A percentile compares a stretch with the other conserved stretches of the same genome.
Conservation (phyloP, 2,888 invertebrate species). For the Artemia sinica region DNA sequence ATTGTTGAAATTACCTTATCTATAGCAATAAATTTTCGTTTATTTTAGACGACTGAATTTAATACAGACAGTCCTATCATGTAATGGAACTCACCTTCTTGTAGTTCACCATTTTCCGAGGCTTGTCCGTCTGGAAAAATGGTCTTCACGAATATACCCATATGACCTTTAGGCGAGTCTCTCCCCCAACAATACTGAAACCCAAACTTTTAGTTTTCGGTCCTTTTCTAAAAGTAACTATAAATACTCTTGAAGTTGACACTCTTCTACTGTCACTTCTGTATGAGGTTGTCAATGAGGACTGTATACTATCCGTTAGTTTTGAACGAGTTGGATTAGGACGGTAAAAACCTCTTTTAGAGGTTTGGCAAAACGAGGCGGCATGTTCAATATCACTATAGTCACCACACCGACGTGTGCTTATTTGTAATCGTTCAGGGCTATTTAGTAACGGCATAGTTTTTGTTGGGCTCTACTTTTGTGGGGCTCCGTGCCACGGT, state of each 20-base stretch:
- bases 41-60: too few relatives aligned
- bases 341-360: background rate
- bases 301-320: background rate
- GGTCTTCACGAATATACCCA: conserved; percentile 76
- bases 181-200: conserved; percentile 73
- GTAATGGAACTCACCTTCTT: conserved; percentile 47
- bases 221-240: conserved; percentile 53
- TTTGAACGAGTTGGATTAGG: background rate
- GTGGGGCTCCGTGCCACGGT: conserved; percentile 1
- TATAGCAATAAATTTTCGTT: too few relatives aligned
- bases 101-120: conserved; percentile 59
- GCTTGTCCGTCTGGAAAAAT: conserved; percentile 71
- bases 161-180: conserved; percentile 67
- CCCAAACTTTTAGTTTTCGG: conserved; percentile 66
- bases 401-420: conserved; percentile 21
- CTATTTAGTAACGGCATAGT: background rate
- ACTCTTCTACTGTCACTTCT: conserved; percentile 20
- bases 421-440: conserved; percentile 19
- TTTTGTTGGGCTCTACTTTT: conserved; percentile 1
- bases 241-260: conserved; percentile 30
- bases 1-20: too few relatives aligned
- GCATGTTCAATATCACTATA: conserved; percentile 21
- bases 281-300: background rate
- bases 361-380: conserved; percentile 11
- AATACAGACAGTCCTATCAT: too few relatives aligned